Evolutionary conservation across 2,113 vertebrate species (phyloP).

Genomic region (human (Homo sapiens)): GRCh38 chr21:45109001-45109500

Average conservation of each 20-base stretch:
- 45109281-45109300: too few species aligned
- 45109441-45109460: neutral
- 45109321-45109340: accelerated
- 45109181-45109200: accelerated
- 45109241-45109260: too few species aligned
- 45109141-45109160: too few species aligned
- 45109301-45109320: too few species aligned
- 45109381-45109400: neutral
- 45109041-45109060: neutral
- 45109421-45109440: neutral
- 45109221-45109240: too few species aligned
- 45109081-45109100: neutral
- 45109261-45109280: accelerated
- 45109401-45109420: neutral
- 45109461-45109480: neutral
- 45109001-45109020: neutral
- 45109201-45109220: too few species aligned
- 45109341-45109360: accelerated
- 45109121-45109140: neutral
- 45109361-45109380: neutral
- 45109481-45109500: neutral
- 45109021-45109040: neutral
- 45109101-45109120: accelerated
- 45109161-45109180: too few species aligned
- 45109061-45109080: neutral